Evolutionary conservation across 2,888 invertebrate genomes (phyloP), one percentile per base, ranked within the genome.

Genomic region (Phyllotreta striolata): DNA sequence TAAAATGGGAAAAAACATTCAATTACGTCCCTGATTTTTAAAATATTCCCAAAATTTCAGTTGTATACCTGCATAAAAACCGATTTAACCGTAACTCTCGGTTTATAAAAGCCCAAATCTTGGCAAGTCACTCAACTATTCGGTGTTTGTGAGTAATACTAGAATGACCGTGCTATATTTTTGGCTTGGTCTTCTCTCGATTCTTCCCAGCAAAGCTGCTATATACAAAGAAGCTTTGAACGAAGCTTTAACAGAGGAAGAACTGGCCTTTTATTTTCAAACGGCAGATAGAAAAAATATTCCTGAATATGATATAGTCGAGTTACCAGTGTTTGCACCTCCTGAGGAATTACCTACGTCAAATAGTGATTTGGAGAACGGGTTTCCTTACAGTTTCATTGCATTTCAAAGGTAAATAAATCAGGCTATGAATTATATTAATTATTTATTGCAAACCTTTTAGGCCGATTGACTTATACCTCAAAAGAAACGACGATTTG

Each of bases 341-440:
- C 67, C 66, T 3, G 54, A 65, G 9, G 44, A 55, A 37, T 63
- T 66, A 49, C 54, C 62, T n/a, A 8, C 60, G 13, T 77, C 77
- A 71, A 75, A 76, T 39, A 63, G 70, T 54, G 76, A 76, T 78
- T 79, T 79, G 62, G 79, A 85, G 6, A 85, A 85, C 37, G 77
- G 86, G 63, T 38, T 52, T 7, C 81, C 84, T 9, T 87, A 87
- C 75, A 84, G 80, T 72, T 88, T 89, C 77, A 83, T 84, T 58
- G 88, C 86, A 9, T 88, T 88, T 76, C 85, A 87, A 79, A 82
- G 86, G 87, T 88, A n/a, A n/a, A n/a, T n/a, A n/a, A n/a, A n/a
- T n/a, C n/a, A n/a, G n/a, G n/a, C n/a, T n/a, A n/a, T n/a, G n/a
- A n/a, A n/a, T n/a, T n/a, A n/a, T n/a, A n/a, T n/a, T n/a, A n/a